Evolutionary conservation across 2,113 vertebrate species (phyloP).

Genomic region (Gallinago paraguaiae): DNA sequence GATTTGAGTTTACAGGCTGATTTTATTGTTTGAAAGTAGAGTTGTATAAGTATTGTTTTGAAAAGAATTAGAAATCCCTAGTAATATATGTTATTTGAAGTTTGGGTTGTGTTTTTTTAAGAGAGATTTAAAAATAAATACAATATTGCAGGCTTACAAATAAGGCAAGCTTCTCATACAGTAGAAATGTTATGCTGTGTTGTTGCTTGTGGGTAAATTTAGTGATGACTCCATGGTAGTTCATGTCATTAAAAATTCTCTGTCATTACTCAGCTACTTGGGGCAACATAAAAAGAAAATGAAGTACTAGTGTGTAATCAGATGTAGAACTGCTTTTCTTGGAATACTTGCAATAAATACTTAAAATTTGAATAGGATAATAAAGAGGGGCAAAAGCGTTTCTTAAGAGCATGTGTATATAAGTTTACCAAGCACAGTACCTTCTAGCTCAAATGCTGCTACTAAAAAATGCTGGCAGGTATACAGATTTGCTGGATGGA

Average conservation of each 20-base stretch:
- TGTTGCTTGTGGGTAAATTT: not conserved
- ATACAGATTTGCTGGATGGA: not conserved
- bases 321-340: not conserved
- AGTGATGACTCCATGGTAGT: not conserved
- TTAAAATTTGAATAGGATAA: not conserved
- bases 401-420: not conserved
- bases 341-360: not conserved
- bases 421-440: not conserved
- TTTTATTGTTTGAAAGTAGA: not conserved
- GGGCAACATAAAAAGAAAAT: not conserved
- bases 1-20: not conserved
- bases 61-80: not conserved
- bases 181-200: not conserved
- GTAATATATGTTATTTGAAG: not conserved
- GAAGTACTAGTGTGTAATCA: not conserved
- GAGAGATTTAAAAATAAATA: not conserved
- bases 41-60: not conserved
- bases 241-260: not conserved
- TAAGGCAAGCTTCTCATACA: not conserved
- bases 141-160: not conserved
- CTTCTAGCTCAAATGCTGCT: not conserved
- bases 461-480: not conserved
- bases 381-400: not conserved
- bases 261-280: not conserved
- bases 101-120: not conserved